Percentiles rank a stretch among this genome's conserved stretches.
These are phyloP conservation scores for Erebia palarica DNA, from an alignment of 2,888 invertebrate genomes.

Conservation along the genomic window DNA sequence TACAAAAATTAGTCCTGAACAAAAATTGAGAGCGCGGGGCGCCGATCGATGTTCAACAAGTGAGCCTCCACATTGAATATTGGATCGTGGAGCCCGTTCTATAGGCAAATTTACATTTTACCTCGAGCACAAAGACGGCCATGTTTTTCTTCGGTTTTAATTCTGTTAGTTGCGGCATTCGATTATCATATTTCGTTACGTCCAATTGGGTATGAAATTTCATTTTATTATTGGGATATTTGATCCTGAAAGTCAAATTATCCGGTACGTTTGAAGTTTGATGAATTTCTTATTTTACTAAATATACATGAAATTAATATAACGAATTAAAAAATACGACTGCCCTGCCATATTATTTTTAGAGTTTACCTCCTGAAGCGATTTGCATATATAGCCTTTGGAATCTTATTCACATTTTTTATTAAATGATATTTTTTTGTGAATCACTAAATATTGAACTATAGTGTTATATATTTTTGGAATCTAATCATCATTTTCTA, in stretches of 20 bases:
- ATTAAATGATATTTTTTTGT: too few species aligned
- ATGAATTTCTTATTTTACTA: neutral
- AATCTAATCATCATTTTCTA: too few species aligned
- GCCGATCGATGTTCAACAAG: constrained; percentile 46
- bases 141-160: constrained; percentile 19
- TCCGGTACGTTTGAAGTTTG: neutral
- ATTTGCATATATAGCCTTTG: too few species aligned
- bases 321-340: too few species aligned
- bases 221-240: neutral
- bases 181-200: constrained; percentile 15
- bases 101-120: constrained; percentile 33
- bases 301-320: too few species aligned
- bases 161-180: constrained; percentile 12
- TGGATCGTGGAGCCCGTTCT: constrained; percentile 30
- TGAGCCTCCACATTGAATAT: constrained; percentile 36
- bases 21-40: constrained; percentile 53
- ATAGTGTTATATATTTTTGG: too few species aligned
- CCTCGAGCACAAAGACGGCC: constrained; percentile 14
- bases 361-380: too few species aligned
- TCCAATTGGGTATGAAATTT: neutral
- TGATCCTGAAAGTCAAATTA: neutral
- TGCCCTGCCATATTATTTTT: too few species aligned
- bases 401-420: too few species aligned
- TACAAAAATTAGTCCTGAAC: constrained; percentile 58
- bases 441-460: too few species aligned